Conservation (phyloP, 2,113 vertebrate species). For the cattle (Bos taurus) region ARS-UCD2.0 NC_037349.1:12522001-12522500, state of each 20-base stretch:
- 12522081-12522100: neutral
- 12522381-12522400: neutral
- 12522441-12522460: neutral
- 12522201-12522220: neutral
- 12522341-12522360: neutral
- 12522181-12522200: neutral
- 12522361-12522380: neutral
- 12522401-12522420: neutral
- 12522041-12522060: neutral
- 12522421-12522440: neutral
- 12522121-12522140: neutral
- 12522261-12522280: neutral
- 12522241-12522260: neutral
- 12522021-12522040: neutral
- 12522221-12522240: neutral
- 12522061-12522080: neutral
- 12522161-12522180: neutral
- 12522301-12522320: neutral
- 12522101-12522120: neutral
- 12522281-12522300: neutral
- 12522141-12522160: neutral
- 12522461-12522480: neutral
- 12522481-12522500: neutral
- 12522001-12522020: neutral
- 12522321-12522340: neutral